A percentile compares a stretch with the other conserved stretches of the same genome.
Evolutionary conservation across 2,888 invertebrate genomes (phyloP).

Genomic region (Blomia tropicalis): DNA sequence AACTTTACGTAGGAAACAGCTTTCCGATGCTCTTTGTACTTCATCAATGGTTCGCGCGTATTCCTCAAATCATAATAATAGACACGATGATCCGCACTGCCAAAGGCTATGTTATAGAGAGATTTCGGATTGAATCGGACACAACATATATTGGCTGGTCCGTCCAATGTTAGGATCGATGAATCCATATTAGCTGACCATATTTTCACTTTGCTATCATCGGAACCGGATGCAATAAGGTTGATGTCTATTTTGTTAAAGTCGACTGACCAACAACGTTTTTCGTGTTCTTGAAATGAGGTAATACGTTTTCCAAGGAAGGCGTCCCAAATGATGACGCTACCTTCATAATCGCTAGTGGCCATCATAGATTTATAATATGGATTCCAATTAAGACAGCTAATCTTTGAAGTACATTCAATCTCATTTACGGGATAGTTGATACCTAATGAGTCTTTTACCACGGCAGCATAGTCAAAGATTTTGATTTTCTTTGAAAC

Average conservation of each 20-base stretch:
- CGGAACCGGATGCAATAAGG: conserved; percentile 75
- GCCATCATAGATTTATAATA: conserved; percentile 73
- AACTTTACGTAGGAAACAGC: conserved; percentile 89
- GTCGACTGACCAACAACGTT: conserved; percentile 87
- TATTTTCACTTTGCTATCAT: conserved; percentile 78
- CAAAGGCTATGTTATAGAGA: conserved; percentile 75
- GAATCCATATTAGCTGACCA: conserved; percentile 77
- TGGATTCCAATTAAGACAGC: conserved; percentile 83
- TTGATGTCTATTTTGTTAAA: conserved; percentile 79
- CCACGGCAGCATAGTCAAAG: conserved; percentile 70
- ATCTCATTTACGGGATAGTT: conserved; percentile 84
- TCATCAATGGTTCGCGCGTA: conserved; percentile 57
- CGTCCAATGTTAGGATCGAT: conserved; percentile 70
- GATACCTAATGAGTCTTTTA: conserved; percentile 68
- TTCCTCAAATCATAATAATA: conserved; percentile 84
- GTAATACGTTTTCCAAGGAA: conserved; percentile 47
- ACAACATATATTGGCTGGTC: conserved; percentile 86
- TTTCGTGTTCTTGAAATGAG: conserved; percentile 61
- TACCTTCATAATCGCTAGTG: conserved; percentile 84
- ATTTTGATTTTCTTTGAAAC: conserved; percentile 82
- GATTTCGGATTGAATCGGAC: conserved; percentile 74
- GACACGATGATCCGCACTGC: conserved; percentile 90
- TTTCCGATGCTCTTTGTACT: conserved; percentile 76
- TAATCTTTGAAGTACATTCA: conserved; percentile 74
- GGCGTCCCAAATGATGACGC: conserved; percentile 83